Conservation (phyloP, 2,113 vertebrate species). For the Podilymbus podiceps region DNA sequence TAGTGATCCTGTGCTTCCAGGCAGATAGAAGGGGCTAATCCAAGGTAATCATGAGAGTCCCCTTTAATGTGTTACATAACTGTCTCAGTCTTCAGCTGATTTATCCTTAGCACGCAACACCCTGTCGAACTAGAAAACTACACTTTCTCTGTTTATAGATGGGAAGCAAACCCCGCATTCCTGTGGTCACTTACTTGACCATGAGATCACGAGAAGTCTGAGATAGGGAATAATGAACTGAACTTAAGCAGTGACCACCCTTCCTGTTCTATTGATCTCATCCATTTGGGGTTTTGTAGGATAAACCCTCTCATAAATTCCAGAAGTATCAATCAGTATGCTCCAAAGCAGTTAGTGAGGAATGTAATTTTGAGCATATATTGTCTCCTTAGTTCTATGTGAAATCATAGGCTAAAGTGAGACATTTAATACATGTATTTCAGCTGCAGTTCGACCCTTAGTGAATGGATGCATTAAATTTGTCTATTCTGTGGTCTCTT, state of each 20-base stretch:
- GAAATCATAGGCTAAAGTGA: not conserved
- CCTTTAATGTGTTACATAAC: not conserved
- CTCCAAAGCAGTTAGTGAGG: not conserved
- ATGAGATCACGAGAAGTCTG: not conserved
- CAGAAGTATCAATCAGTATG: not conserved
- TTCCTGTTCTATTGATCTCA: not conserved
- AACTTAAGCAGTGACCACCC: not conserved
- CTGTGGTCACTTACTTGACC: slow-evolving; percentile 14
- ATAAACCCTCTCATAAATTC: not conserved
- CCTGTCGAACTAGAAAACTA: not conserved
- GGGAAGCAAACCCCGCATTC: slow-evolving; percentile 5
- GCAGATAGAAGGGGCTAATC: not conserved
- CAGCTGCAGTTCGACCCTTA: not conserved
- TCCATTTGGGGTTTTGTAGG: not conserved
- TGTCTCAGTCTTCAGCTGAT: not conserved
- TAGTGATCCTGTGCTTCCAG: not conserved
- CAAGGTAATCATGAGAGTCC: not conserved
- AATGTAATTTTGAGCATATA: not conserved
- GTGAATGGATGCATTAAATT: not conserved
- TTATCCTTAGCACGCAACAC: not conserved
- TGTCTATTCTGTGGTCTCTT: not conserved
- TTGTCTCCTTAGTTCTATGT: not conserved
- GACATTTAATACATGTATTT: not conserved
- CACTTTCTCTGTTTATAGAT: not conserved
- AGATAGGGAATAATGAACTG: not conserved